These are phyloP conservation scores for Rhimphoctona megacephalus DNA, from an alignment of 2,888 invertebrate species.

Conservation along the genomic window DNA sequence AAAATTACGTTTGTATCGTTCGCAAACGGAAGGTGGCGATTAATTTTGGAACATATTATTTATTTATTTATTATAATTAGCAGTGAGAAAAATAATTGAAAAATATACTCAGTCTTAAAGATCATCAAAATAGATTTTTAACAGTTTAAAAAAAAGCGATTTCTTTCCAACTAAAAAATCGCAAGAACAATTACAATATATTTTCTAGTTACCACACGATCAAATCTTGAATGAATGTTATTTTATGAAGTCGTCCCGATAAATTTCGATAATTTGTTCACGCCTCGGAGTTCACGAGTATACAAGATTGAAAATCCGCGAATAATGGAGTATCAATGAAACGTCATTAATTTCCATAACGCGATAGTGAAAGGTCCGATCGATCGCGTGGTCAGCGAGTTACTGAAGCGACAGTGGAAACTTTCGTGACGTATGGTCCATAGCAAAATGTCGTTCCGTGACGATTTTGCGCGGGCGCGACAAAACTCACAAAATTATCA, in stretches of 20 bases:
- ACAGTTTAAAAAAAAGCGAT: too few species aligned
- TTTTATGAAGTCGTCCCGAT: neutral
- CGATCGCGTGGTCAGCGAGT: constrained; percentile 65
- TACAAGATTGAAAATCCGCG: neutral
- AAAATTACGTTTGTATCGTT: neutral
- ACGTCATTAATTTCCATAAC: constrained; percentile 25
- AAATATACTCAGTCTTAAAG: too few species aligned
- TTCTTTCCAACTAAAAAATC: neutral
- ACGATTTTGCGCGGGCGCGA: constrained; percentile 66
- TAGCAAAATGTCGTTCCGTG: constrained; percentile 40
- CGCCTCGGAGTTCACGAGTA: neutral
- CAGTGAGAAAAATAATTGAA: neutral
- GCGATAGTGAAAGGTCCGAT: constrained; percentile 57
- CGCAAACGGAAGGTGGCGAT: too few species aligned
- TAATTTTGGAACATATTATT: neutral
- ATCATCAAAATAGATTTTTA: too few species aligned
- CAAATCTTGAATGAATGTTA: neutral
- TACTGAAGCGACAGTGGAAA: constrained; percentile 64
- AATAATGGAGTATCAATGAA: constrained; percentile 21
- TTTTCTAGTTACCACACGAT: constrained; percentile 29
- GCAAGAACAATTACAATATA: neutral
- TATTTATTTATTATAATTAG: constrained; percentile 1
- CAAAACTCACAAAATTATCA: constrained; percentile 38
- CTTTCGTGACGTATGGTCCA: constrained; percentile 43
- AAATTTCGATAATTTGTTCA: neutral